Base-by-base conservation (phyloP, 2,797 vertebrate genomes). In the Bovichtus diacanthus region DNA sequence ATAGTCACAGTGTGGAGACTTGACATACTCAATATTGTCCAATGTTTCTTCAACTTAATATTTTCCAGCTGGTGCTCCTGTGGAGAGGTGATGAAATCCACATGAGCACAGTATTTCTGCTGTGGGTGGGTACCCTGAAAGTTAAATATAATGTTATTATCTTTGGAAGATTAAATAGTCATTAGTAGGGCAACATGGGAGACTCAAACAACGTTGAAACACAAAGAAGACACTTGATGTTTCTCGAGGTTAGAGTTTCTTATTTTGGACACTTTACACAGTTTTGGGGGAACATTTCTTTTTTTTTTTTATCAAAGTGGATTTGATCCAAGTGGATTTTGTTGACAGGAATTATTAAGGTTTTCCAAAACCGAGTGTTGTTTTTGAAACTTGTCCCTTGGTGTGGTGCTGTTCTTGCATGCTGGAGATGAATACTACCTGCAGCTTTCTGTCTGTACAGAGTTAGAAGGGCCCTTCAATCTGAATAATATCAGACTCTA, bases 21-120 rank as follows among this genome's bases (percentile, higher is more conserved):
- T 38, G 38, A 51, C 56, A 78, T 31, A 41, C 25, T 74, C 41
- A 41, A 4, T 63, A 23, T 47, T 68, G 59, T 76, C 23, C 62
- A 21, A 15, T 3, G 44, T 64, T 76, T 65, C 29, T 53, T 44
- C 7, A 50, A 56, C n/a, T 43, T 78, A 29, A 80, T 75, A 70
- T 63, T 76, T 78, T 69, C 64, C 82, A 82, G 70, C 76, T 85
- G 77, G 23, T 58, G 62, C 55, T 80, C 74, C 59, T 72, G 36
- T 50, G 59, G 34, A 60, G 62, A 65, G 19, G 27, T 53, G 70
- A 81, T 83, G 36, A 74, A 70, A 76, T 60, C 67, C 77, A 79
- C 61, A 63, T 9, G 44, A 63, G 21, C 29, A 25, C 46, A 8
- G n/a, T 58, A 31, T 69, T 55, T 41, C 46, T 74, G 65, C 27